These are phyloP conservation scores for Melipona bicolor DNA, from an alignment of 2,888 invertebrate genomes.

Conservation along the genomic window DNA sequence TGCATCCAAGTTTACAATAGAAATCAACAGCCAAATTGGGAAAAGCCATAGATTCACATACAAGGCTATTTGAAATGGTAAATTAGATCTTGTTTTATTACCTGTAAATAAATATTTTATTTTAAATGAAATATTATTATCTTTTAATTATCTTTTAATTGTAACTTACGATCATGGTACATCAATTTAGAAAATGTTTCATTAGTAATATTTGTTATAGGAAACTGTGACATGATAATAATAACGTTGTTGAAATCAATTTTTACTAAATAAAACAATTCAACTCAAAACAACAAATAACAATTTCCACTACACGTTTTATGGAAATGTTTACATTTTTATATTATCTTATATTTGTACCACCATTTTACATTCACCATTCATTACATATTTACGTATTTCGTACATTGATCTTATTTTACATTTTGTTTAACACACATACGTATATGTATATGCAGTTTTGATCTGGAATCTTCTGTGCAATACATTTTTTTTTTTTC, in stretches of 20 bases:
- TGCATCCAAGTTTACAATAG: slow-evolving; percentile 86
- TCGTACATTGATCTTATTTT: not conserved
- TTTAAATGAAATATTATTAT: not conserved
- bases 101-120: slow-evolving; percentile 81
- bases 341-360: not conserved
- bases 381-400: not conserved
- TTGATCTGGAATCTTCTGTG: slow-evolving; percentile 2
- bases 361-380: not conserved
- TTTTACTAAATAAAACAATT: not conserved
- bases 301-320: not conserved
- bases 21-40: slow-evolving; percentile 89
- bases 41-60: slow-evolving; percentile 92
- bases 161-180: slow-evolving; percentile 77
- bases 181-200: not conserved
- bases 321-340: not conserved
- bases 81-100: slow-evolving; percentile 87
- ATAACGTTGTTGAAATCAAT: not conserved
- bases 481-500: not conserved
- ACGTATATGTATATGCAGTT: not conserved
- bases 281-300: too few species aligned
- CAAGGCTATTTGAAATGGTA: slow-evolving; percentile 93
- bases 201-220: not conserved
- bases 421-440: not conserved
- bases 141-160: slow-evolving; percentile 61
- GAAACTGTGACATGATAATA: not conserved